These are phyloP conservation scores for Callyntrura sp. DNA, from an alignment of 2,888 invertebrate species.

Conservation along the genomic window DNA sequence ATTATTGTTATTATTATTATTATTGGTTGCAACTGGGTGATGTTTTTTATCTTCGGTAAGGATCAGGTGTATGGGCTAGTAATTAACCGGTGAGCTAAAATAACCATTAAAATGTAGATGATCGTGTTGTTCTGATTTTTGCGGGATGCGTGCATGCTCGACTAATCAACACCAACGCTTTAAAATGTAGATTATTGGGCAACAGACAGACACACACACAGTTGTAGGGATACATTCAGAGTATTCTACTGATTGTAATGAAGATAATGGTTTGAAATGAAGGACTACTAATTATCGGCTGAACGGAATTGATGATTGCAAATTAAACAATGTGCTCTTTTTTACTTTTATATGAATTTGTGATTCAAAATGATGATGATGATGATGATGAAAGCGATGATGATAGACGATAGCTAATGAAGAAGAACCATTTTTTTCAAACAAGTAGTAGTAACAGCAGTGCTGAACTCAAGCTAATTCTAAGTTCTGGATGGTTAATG, in stretches of 20 bases:
- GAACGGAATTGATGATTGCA: slow-evolving; percentile 45
- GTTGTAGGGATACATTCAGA: background rate
- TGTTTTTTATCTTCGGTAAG: slow-evolving; percentile 35
- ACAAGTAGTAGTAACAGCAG: slow-evolving; percentile 12
- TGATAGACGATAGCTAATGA: slow-evolving; percentile 1
- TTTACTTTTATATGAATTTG: background rate
- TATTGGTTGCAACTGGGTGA: slow-evolving; percentile 23
- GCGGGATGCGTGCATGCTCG: slow-evolving; percentile 14
- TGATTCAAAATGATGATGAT: background rate
- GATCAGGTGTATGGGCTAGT: slow-evolving; percentile 47
- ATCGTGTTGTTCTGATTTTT: background rate
- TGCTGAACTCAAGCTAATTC: background rate
- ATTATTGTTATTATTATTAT: slow-evolving; percentile 44
- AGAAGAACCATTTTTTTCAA: background rate
- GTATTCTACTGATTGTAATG: slow-evolving; percentile 43
- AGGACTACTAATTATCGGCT: slow-evolving; percentile 33
- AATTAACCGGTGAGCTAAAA: slow-evolving; percentile 49
- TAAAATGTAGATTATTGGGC: background rate
- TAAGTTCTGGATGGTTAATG: slow-evolving; percentile 28
- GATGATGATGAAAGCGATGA: background rate
- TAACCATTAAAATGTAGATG: slow-evolving; percentile 39
- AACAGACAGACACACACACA: background rate
- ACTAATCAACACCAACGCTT: slow-evolving; percentile 51
- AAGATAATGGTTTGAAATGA: slow-evolving; percentile 18
- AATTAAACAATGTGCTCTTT: slow-evolving; percentile 29